Evolutionary conservation across 2,888 invertebrate species (phyloP).

Genomic region (Clivina fossor): DNA sequence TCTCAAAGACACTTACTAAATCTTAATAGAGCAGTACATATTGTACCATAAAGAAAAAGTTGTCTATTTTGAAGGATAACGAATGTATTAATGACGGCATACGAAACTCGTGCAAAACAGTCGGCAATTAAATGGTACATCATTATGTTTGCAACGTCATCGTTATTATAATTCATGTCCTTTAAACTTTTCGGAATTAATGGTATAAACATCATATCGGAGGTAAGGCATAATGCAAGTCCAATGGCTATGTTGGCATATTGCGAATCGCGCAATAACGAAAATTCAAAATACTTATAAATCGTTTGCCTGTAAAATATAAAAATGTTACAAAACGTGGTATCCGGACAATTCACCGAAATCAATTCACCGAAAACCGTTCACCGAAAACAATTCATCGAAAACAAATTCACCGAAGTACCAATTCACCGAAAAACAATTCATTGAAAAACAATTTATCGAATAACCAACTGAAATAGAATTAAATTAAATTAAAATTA

Average conservation of each 20-base stretch:
- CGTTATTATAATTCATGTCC: constrained; percentile 59
- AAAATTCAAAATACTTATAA: too few relatives aligned
- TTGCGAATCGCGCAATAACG: constrained; percentile 62
- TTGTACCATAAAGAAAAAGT: constrained; percentile 62
- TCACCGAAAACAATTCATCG: too few relatives aligned
- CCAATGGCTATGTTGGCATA: constrained; percentile 72
- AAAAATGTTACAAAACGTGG: too few relatives aligned
- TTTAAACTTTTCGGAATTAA: constrained; percentile 67
- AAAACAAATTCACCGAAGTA: too few relatives aligned
- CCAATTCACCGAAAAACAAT: too few relatives aligned
- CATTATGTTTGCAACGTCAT: constrained; percentile 67
- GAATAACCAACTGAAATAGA: too few relatives aligned
- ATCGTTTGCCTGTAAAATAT: too few relatives aligned
- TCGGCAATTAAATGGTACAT: constrained; percentile 71
- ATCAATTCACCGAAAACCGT: too few relatives aligned
- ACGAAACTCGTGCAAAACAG: constrained; percentile 63
- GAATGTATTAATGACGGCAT: constrained; percentile 65
- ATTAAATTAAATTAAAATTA: too few relatives aligned
- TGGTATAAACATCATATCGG: constrained; percentile 71
- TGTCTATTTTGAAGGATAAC: constrained; percentile 64
- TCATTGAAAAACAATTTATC: too few relatives aligned
- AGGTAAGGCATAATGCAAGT: constrained; percentile 66
- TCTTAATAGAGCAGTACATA: not conserved
- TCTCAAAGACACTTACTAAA: not conserved
- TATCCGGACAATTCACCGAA: too few relatives aligned